Base-by-base conservation (phyloP, 2,113 vertebrate genomes). In the Promerops cafer region DNA sequence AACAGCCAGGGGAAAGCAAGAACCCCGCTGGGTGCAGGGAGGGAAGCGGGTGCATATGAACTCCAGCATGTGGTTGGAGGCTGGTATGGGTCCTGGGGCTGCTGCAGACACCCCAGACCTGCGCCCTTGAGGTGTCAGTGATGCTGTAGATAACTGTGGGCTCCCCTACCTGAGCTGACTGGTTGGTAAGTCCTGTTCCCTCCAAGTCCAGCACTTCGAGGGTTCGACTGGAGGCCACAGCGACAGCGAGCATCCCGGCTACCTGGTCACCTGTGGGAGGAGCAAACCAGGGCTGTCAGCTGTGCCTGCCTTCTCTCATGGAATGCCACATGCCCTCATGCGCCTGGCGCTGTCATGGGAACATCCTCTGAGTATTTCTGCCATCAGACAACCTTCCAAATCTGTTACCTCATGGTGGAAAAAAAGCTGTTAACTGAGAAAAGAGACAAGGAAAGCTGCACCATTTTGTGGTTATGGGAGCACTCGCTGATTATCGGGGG, bases 181-280 rank as follows among this genome's bases (percentile, higher is more conserved):
- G 99, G 97, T 99, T 99, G 76, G 98, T 99, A 68, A 99, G 98
- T 81, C 99, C 99, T 4, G 99, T 99, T 94, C 99, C 99, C 88
- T 99, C 99, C 97, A 99, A 97, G 93, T 99, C 99, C 97, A 99
- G 97, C 64, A 99, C 99, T 95, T 99, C 99, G 7, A 99, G 97
- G 42, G 99, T 99, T 80, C 99, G 98, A 88, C 99, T 99, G 56
- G 99, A 99, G 20, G 99, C 99, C 97, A 99, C 99, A 26, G 99
- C 98, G 1, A 99, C 99, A 0, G 99, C 99, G 23, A 99, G 97
- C 99, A 99, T 99, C 87, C 98, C 99, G 3, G 99, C 99, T 15
- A 99, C 99, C 65, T 99, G 99, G 96, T 99, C 99, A 94, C 99
- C 99, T 99, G 92, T 27, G 87, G 75, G 91, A 91, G 86, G 91